Base-by-base conservation (phyloP, 2,113 vertebrate species). In the Eurypyga helias region DNA sequence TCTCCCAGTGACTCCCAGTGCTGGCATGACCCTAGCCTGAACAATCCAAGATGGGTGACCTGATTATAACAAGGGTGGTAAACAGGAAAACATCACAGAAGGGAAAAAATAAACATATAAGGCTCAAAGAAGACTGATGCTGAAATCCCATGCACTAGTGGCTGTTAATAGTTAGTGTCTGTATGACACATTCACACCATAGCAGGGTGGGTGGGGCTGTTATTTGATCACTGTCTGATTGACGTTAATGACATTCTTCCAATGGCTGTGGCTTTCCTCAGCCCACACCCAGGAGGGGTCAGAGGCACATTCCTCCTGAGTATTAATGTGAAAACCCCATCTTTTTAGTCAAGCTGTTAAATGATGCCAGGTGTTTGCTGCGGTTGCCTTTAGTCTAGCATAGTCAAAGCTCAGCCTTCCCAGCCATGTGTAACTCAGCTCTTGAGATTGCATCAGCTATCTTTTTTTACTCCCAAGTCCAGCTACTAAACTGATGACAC, bases 181-280 rank as follows among this genome's bases (percentile, higher is more conserved):
- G 73, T 64, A 88, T 95, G 96, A 93, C 96, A 96, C 97, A 92
- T 55, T 26, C 33, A 34, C 73, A 72, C 69, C 94, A 9, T 13
- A 65, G 84, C 89, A 48, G 33, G 51, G 75, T 33, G 90, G 93
- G 78, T 48, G 81, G 90, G 71, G 21, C 4, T 93, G 62, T 0
- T 7, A 49, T 89, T 90, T 64, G 57, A 87, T 92, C 89, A 0
- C 29, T 4, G 92, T 51, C 93, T 92, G 81, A 45, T 43, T 92
- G 94, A 89, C 86, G 73, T 91, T 93, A 67, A 92, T 87, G 83
- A 79, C 91, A 77, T 84, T 93, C 85, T 93, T 94, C 93, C 96
- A 73, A 11, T 31, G 95, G 81, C 95, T 86, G 94, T 45, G 93
- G 70, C 92, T 96, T 75, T 45, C 83, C 94, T 91, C 90, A 54